Evolutionary conservation across 2,113 vertebrate genomes (phyloP), one percentile per base, ranked within the genome.

Genomic region (Mirounga angustirostris): DNA sequence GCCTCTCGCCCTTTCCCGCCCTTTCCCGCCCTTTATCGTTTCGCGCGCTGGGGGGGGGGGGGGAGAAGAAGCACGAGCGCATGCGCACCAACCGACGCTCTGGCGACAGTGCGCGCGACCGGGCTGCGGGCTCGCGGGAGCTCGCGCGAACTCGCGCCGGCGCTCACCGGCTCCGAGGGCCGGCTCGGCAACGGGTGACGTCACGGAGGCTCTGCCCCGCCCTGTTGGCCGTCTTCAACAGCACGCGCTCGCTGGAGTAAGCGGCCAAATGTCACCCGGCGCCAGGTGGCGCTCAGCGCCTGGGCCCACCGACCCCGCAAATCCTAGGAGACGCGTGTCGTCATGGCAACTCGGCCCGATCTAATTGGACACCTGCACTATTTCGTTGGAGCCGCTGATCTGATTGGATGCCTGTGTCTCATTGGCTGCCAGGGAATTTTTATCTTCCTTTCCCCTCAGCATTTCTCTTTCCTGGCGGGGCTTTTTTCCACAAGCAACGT

Each of bases 321-420:
- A 28, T 54, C 28, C 19, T 19, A 3, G 3, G 61, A 93, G 78
- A 74, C 81, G 56, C 36, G 15, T 28, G 95, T 98, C 28, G 94
- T 86, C 94, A 90, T 95, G 96, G 97, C 89, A 98, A 96, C 97
- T 19, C 33, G 9, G 52, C 73, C 50, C n/a, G n/a, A 1, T 10
- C 81, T 83, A 36, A 84, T 71, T 43, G 95, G 36, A 91, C 33
- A 52, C 58, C 78, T 43, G 71, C 12, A n/a, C 40, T 15, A 2
- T 24, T 74, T 36, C 61, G 15, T 43, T 56, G 86, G 50, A 46
- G 80, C 76, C 46, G 22, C 50, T 73, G 0, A 52, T 94, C 76
- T 73, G 69, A 97, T 92, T 97, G 96, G 96, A 36, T 71, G 58
- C 80, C 24, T 43, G 65, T 52, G 7, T 76, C 58, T 79, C 73